Evolutionary conservation across 2,797 vertebrate genomes (phyloP), one percentile per base, ranked within the genome.

Genomic region (Molossus alvarezi): DNA sequence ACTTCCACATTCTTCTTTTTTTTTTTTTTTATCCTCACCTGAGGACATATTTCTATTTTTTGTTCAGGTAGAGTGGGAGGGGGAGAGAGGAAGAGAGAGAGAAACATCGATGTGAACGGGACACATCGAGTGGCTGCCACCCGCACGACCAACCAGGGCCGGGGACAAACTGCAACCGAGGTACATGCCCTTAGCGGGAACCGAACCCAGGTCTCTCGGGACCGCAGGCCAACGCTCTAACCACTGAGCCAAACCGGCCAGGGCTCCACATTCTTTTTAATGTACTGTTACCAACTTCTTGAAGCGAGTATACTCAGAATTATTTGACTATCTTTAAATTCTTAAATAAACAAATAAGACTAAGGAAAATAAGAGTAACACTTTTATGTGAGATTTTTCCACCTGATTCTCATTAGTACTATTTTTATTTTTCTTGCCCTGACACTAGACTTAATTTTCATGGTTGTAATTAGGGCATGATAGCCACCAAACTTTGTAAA

Each of bases 291-390:
- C 45, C 29, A 51, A 58, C 53, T 65, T 9, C 67, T 87, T 93
- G 7, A 1, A 62, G 48, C 73, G 84, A 92, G 77, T 67, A 37
- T 15, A 23, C 45, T 88, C 10, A 55, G 41, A 93, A 90, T 92
- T 83, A 89, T 90, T 77, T 41, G 7, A 60, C 79, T 86, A 20
- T 79, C 14, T 91, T 86, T 75, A 53, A 94, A 80, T 55, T 12
- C 27, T 82, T 89, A 93, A 84, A 48, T 48, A 89, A 72, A 75
- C 5, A 79, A 62, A 58, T 14, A 67, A 7, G 6, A 58, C 18
- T 71, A 75, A 76, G 41, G 4, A 64, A 77, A 76, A 83, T 64
- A 23, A 86, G n/a, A 79, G 1, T 80, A 77, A 83, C 1, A 77
- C 18, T 84, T 89, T 53, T 33, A 62, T 65, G 23, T 81, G n/a